Evolutionary conservation across 2,113 vertebrate genomes (phyloP), one percentile per base, ranked within the genome.

Genomic region (Hirundichthys speculiger): DNA sequence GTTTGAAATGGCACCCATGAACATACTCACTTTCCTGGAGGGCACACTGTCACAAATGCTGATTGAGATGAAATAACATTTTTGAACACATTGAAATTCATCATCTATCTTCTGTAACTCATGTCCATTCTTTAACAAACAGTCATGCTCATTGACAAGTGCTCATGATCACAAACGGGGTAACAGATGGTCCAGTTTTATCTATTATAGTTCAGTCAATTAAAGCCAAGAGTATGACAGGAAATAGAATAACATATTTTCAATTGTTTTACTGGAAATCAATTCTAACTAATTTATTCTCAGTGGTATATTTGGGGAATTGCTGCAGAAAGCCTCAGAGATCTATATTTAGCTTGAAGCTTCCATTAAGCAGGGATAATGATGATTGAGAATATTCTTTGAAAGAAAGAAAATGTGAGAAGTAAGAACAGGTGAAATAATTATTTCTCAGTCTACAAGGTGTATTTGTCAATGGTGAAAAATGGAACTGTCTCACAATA

Each of bases 1-100:
- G 85, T 64, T 66, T 69, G 27, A 63, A 49, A 80, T 58, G 60
- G 45, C 47, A 61, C 19, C 66, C 27, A 69, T 75, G 64, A 75
- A 73, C 77, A 68, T 70, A 51, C 67, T 48, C 14, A 21, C 8
- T 41, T 71, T 71, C 52, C 67, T 43, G 18, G 48, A 69, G 79
- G 71, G 15, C 30, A 48, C 34, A 18, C 47, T 48, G 67, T 49
- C 61, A 76, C 62, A 41, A 14, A 58, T 63, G 5, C 45, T 67
- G 47, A 76, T 16, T 20, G 43, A 73, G 68, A 55, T 64, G 27
- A 43, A 66, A 69, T 39, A 49, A 59, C 48, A 52, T 59, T 20
- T 47, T 63, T 47, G 13, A 42, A 69, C 24, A 61, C 34, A 63
- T 63, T 50, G 34, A 22, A 50, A 50, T 41, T 21, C 50, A 4